Base-by-base conservation (phyloP, 2,113 vertebrate genomes). In the Ceyx margarethae region DNA sequence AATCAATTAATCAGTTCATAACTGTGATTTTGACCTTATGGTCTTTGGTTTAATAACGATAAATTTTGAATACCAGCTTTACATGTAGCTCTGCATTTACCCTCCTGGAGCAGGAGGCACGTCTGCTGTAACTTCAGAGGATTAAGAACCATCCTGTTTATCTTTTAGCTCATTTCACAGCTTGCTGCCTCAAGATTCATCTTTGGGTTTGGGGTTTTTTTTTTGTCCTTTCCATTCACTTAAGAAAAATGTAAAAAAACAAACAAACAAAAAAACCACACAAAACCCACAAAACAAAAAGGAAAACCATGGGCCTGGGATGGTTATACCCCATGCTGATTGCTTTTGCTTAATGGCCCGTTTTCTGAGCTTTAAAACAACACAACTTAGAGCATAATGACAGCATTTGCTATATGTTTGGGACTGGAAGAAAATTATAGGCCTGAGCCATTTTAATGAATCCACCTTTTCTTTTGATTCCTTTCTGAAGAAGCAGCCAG, bases 351-450 rank as follows among this genome's bases (percentile, higher is more conserved):
- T 96, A 97, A 97, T 97, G 94, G 87, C 43, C 60, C 90, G 19
- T 92, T 95, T 94, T 93, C 94, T 90, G 78, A 78, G 81, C 87
- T 96, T 95, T 73, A 75, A 89, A 85, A 86, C 61, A 53, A 53
- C 78, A 89, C 65, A 89, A 83, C 88, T 57, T 95, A 56, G 45
- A 92, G 92, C 45, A 35, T 95, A 96, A 96, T 96, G 75, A 91
- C 23, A 77, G 94, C 92, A 92, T 97, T 97, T 93, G 58, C 81
- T 86, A 82, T 90, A 67, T 87, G 79, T 93, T 96, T 97, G 85
- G 81, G 95, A 95, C 95, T 95, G 87, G 93, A 89, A 90, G 95
- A 95, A 98, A 97, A 98, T 98, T 94, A 95, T 48, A 96, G 92
- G 85, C 77, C 90, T 83, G 57, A 65, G n/a, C 65, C 90, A 81